Evolutionary conservation across 1,140 invertebrate species (phyloP), one percentile per base, ranked within the genome.

Genomic region (Sweltsa coloradensis): DNA sequence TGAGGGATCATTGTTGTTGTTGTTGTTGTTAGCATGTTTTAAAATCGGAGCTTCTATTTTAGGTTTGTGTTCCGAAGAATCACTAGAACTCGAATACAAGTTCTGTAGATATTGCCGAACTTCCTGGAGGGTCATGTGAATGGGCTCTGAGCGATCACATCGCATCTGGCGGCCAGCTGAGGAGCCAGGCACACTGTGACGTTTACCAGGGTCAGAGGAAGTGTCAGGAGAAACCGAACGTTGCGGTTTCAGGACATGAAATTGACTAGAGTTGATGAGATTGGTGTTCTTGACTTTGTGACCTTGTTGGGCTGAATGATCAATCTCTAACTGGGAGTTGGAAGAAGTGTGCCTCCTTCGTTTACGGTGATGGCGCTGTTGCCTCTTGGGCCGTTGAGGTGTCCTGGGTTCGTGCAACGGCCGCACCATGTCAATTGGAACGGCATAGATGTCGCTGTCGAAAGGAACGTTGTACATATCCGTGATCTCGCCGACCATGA

Each of bases 401-500:
- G 62, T 63, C 25, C 60, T 55, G 7, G 67, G 51, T 34, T 67
- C 59, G 19, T 65, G 67, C 39, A 71, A 63, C 51, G 77, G 76
- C 54, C 72, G 63, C 4, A 87, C 73, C 56, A 81, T 80, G 60
- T 89, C 85, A 34, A 89, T 78, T 18, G 85, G 86, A 34, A 89
- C 77, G 4, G 85, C 83, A 57, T 89, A 89, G 51, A 88, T 85
- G 56, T 89, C 85, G 57, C 83, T 85, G 53, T 87, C 84, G 52
- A 85, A 83, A 34, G 85, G 85, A 34, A 88, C 85, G 64, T 85
- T 88, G 59, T 88, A 88, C 68, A 87, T 78, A 57, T 88, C 85
- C 23, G 79, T 81, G 23, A 85, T 85, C 51, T 83, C 79, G 51
- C 74, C 75, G 11, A 61, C 56, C 0, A 74, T 74, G 7, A 87